Evolutionary conservation across 2,113 vertebrate species (phyloP).

Genomic region (Tautogolabrus adspersus): DNA sequence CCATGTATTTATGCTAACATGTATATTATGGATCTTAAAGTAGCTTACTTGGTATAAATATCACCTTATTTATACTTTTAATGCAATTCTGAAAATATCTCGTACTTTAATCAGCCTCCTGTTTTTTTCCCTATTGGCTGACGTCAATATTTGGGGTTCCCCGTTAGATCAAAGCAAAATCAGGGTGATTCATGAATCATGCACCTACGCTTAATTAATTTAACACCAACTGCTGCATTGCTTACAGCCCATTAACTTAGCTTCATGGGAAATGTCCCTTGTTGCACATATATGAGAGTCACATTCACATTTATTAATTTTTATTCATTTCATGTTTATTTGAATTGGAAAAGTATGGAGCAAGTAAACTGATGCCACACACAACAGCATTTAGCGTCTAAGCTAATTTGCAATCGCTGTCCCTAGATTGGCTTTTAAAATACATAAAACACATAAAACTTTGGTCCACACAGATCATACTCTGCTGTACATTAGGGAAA

Average conservation of each 20-base stretch:
- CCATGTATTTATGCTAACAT: too few species aligned
- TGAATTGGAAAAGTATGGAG: too few species aligned
- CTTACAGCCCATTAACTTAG: not conserved
- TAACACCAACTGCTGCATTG: conserved; percentile 10
- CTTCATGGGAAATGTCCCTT: not conserved
- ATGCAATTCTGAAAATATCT: too few species aligned
- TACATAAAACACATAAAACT: too few species aligned
- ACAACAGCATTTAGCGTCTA: too few species aligned
- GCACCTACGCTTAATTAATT: not conserved
- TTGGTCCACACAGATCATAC: conserved; percentile 6
- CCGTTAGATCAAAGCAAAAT: not conserved
- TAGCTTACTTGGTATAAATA: not conserved
- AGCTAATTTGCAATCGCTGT: too few species aligned
- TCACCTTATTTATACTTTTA: too few species aligned
- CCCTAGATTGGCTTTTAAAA: too few species aligned
- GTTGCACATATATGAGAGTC: not conserved
- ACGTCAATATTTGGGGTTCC: not conserved
- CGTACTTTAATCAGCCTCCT: not conserved
- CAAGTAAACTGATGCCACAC: too few species aligned
- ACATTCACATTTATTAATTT: conserved; percentile 15
- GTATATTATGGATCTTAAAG: not conserved
- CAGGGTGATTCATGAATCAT: not conserved
- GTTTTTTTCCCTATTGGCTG: not conserved
- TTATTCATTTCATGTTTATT: too few species aligned
- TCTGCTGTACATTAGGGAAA: conserved; percentile 20